A percentile compares a stretch with the other conserved stretches of the same genome.
Conservation (phyloP, 2,113 vertebrate species). For the Acanthochromis polyacanthus region DNA sequence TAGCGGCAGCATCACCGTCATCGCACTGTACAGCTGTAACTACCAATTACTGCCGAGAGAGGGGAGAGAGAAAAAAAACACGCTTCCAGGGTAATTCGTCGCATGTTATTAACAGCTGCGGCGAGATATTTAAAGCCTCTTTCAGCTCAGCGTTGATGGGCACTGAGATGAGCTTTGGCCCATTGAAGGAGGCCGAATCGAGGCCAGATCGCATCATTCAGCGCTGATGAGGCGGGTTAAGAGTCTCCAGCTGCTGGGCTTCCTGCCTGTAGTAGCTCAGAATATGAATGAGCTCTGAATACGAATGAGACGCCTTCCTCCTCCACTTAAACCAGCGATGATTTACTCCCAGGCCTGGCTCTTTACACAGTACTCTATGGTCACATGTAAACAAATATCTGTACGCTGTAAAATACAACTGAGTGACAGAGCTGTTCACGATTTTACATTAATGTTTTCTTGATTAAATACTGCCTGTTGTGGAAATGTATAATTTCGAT, state of each 20-base stretch:
- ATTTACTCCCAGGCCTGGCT: not conserved
- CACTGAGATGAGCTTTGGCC: constrained; percentile 51
- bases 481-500: no score
- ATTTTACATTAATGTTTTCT: no score
- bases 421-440: no score
- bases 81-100: constrained; percentile 54
- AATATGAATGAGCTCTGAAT: constrained; percentile 41
- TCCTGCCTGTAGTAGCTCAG: constrained; percentile 49
- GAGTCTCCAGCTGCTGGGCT: constrained; percentile 62
- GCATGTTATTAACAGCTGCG: constrained; percentile 60
- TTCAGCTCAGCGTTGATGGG: constrained; percentile 56
- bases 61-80: not conserved
- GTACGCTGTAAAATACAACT: no score
- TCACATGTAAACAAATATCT: not conserved
- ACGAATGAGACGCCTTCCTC: constrained; percentile 45
- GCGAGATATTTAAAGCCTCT: constrained; percentile 67
- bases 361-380: not conserved
- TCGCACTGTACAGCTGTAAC: constrained; percentile 41
- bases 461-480: no score
- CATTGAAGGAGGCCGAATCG: constrained; percentile 31
- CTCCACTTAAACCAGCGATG: constrained; percentile 28
- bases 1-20: constrained; percentile 28
- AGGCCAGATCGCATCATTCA: constrained; percentile 45
- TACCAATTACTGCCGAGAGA: constrained; percentile 51
- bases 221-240: constrained; percentile 28